Conservation (phyloP, 2,888 invertebrate genomes). For the Steromphala cineraria region DNA sequence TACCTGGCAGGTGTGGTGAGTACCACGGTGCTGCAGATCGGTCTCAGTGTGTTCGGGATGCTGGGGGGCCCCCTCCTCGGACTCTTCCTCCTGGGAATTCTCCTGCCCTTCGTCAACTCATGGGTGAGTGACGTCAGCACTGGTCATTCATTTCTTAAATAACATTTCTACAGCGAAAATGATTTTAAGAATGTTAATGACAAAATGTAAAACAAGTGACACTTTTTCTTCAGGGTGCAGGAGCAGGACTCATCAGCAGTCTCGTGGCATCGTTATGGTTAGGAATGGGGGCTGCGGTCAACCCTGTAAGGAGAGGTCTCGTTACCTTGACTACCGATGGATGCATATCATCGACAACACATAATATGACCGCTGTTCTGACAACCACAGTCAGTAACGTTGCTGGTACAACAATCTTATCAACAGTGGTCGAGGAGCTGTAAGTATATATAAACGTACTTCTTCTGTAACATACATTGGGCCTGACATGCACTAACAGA, state of each 20-base stretch:
- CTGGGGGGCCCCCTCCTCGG: slow-evolving; percentile 67
- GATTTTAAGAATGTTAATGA: no score
- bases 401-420: neutral
- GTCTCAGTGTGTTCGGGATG: slow-evolving; percentile 69
- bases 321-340: neutral
- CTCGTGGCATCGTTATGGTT: slow-evolving; percentile 48
- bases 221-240: slow-evolving; percentile 48
- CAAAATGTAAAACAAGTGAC: slow-evolving; percentile 13
- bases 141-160: no score
- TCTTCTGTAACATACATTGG: no score
- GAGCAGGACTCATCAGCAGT: slow-evolving; percentile 44
- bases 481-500: no score
- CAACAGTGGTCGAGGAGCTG: neutral
- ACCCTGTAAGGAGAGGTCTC: slow-evolving; percentile 21
- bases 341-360: neutral
- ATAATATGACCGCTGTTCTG: neutral
- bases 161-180: no score
- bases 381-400: neutral
- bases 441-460: neutral
- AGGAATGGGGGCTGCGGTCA: slow-evolving; percentile 49
- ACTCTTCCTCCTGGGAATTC: slow-evolving; percentile 55
- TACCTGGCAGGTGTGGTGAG: slow-evolving; percentile 56
- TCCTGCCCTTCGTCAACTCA: slow-evolving; percentile 61
- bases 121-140: slow-evolving; percentile 60
- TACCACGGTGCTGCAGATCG: slow-evolving; percentile 53